These are phyloP conservation scores for Trachythela sp. DNA, from an alignment of 64 coral and sea anemone genomes.

Conservation along the genomic window DNA sequence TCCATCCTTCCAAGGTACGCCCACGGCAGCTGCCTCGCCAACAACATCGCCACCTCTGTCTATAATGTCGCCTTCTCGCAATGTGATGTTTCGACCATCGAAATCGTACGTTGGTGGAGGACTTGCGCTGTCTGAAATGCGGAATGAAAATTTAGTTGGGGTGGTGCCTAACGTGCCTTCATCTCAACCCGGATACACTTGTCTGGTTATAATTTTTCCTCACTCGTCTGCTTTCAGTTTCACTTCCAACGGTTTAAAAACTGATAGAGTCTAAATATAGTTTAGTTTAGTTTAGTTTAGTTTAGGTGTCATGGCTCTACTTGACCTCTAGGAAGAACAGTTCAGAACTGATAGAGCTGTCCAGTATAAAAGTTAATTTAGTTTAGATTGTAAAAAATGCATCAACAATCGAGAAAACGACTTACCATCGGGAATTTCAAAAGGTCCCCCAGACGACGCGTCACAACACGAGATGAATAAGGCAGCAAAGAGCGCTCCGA, in stretches of 20 bases:
- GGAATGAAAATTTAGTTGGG: not conserved
- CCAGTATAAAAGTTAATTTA: too few species aligned
- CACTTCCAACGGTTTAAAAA: too few species aligned
- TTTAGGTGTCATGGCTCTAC: too few species aligned
- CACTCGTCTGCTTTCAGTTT: too few species aligned
- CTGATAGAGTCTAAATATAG: not conserved
- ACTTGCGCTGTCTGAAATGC: not conserved
- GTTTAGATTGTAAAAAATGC: too few species aligned
- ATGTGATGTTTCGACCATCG: not conserved
- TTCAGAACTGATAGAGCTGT: too few species aligned
- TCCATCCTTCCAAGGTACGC: not conserved
- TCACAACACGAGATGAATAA: not conserved
- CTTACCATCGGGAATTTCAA: not conserved
- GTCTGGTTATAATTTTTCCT: too few species aligned
- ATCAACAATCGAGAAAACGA: not conserved
- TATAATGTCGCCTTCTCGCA: not conserved
- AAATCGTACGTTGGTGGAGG: conserved; percentile 6
- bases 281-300: too few species aligned
- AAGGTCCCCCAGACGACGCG: not conserved
- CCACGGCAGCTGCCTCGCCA: not conserved
- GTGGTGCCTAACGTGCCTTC: too few species aligned
- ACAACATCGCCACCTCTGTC: not conserved
- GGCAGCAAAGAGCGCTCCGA: not conserved
- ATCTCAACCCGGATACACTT: too few species aligned
- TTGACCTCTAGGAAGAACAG: too few species aligned